Conservation (phyloP, 2,888 invertebrate species). For the Tenthredo mesomela region DNA sequence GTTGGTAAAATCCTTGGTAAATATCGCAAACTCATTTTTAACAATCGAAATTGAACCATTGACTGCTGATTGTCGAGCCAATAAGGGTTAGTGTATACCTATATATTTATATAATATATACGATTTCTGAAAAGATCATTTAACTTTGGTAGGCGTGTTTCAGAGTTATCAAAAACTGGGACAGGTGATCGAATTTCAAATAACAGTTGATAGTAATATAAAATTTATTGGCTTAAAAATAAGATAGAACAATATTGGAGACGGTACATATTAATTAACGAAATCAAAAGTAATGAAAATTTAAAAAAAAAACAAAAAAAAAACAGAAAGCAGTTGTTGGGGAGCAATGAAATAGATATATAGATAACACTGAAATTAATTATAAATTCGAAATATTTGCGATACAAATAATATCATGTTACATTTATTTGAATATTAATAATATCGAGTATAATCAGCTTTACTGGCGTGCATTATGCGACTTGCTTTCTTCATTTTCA, state of each 20-base stretch:
- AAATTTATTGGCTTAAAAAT: conserved; percentile 12
- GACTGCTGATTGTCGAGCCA: too few relatives aligned
- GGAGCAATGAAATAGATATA: not conserved
- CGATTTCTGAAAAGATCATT: too few relatives aligned
- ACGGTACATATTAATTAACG: not conserved
- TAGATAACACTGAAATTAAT: not conserved
- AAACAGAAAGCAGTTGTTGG: not conserved
- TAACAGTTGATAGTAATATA: not conserved
- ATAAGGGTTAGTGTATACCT: too few relatives aligned
- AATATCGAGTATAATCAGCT: not conserved
- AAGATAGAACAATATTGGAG: not conserved
- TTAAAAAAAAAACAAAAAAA: too few relatives aligned
- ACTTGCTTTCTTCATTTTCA: not conserved
- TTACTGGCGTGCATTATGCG: not conserved
- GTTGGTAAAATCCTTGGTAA: not conserved
- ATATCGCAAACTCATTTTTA: not conserved
- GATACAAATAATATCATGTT: not conserved
- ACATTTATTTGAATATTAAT: not conserved
- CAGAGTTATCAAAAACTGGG: not conserved
- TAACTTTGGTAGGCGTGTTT: not conserved
- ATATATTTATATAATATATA: too few relatives aligned
- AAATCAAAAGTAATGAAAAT: not conserved
- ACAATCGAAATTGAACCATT: not conserved
- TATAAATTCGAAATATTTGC: not conserved
- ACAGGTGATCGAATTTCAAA: conserved; percentile 9